Evolutionary conservation across 2,113 vertebrate genomes (phyloP).

Genomic region (Microcebus murinus): DNA sequence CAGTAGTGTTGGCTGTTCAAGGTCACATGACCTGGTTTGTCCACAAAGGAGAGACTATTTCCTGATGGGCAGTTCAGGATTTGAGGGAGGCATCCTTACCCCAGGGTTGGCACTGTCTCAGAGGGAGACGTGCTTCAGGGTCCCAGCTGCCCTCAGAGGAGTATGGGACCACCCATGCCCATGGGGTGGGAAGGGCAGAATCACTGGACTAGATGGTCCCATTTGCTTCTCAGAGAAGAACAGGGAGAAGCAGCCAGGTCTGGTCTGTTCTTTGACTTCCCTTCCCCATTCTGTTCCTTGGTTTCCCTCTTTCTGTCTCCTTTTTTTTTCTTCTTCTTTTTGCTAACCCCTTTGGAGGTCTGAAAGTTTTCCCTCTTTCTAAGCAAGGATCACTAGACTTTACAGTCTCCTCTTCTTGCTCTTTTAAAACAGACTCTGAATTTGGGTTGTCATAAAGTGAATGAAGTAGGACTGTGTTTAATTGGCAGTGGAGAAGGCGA

Average conservation of each 20-base stretch:
- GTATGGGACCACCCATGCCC: background rate
- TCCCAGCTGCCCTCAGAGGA: background rate
- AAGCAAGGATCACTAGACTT: background rate
- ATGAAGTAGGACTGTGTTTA: background rate
- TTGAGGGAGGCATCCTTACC: background rate
- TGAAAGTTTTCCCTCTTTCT: background rate
- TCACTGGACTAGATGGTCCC: background rate
- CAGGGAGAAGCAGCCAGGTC: background rate
- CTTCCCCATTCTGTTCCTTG: background rate
- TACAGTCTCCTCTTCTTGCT: background rate
- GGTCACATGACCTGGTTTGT: background rate
- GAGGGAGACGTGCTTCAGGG: background rate
- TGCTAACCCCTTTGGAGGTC: too few species aligned
- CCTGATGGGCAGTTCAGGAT: background rate
- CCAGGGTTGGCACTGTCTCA: background rate
- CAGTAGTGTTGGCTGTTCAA: background rate
- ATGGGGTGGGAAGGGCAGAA: background rate
- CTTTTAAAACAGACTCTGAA: background rate
- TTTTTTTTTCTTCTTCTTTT: too few species aligned
- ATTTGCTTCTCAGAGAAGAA: background rate
- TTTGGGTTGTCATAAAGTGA: background rate
- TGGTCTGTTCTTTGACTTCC: background rate
- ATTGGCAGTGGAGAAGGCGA: background rate
- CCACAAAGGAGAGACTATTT: background rate
- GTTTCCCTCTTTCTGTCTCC: background rate